A percentile compares a stretch with the other conserved stretches of the same genome.
phyloP scores from a whole-genome alignment of 2,113 vertebrate genomes.

The Hippolais icterina region DNA sequence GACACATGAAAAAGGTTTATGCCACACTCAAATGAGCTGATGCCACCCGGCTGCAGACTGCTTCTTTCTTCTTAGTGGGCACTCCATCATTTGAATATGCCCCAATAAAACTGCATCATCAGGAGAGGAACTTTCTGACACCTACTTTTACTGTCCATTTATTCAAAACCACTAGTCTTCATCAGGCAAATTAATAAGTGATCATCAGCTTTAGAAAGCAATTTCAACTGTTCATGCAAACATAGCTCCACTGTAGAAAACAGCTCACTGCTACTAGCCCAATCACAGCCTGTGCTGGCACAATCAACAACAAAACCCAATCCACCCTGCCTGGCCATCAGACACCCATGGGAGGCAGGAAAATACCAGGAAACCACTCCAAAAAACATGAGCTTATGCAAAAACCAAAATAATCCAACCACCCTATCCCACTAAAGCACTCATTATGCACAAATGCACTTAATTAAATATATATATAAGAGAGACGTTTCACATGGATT shows the following conservation, averaged over 20 bases:
- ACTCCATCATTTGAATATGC: background rate
- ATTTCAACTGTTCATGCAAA: background rate
- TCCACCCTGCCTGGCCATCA: background rate
- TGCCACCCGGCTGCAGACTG: background rate
- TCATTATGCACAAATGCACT: background rate
- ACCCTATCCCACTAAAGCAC: background rate
- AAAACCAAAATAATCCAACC: background rate
- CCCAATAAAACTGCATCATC: slow-evolving; percentile 29
- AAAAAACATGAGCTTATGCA: background rate
- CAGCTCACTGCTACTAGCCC: background rate
- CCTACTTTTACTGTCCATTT: background rate
- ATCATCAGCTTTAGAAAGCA: background rate
- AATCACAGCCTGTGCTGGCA: background rate
- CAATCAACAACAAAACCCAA: background rate
- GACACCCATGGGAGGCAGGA: background rate
- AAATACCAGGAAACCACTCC: background rate
- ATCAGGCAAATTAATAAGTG: background rate
- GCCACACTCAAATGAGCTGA: slow-evolving; percentile 22
- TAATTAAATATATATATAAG: background rate
- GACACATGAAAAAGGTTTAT: slow-evolving; percentile 30
- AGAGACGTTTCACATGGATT: background rate
- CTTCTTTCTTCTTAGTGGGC: background rate
- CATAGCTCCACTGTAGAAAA: background rate
- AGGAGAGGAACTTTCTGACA: background rate
- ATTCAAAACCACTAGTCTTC: background rate